Base-by-base conservation (phyloP, 2,888 invertebrate genomes). In the Phorcus lineatus region DNA sequence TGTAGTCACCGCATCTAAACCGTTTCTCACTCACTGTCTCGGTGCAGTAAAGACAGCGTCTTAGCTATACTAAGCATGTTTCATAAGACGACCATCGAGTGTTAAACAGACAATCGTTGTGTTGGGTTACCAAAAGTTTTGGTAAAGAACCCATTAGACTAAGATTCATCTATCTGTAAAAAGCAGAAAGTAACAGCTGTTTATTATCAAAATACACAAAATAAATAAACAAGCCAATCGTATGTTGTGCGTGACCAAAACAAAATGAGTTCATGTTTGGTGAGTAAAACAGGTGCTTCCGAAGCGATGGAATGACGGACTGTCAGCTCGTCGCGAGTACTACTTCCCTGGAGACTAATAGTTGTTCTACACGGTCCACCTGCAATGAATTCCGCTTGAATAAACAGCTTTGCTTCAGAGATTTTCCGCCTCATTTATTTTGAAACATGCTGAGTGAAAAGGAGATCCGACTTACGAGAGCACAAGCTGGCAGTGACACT, bases 361-460 rank as follows among this genome's bases (percentile, higher is more conserved):
- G 57, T 36, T 70, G 70, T 31, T 70, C 16, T 31, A 24, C 70
- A 19, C 31, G 16, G 19, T 36, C 31, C 40, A 36, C 31, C 19
- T 36, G 40, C 70, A 70, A 70, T 70, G 70, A 70, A 70, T 36
- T 36, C 70, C 70, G 70, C 70, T n/a, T 70, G 70, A 40, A 70
- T 70, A 70, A 70, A 70, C 70, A 70, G 70, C 70, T 36, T 40
- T 70, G 70, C 31, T 70, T 36, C 70, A 36, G 31, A 31, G 13
- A 70, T 70, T 70, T 70, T 70, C 70, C 40, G 70, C 31, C 28
- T 70, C 70, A 70, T 70, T 70, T 70, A 70, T 19, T 70, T 70
- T 70, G 70, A 70, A 70, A 70, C 70, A 31, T 70, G 70, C 40
- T 70, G n/a, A 7, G 70, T 17, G 70, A 3, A n/a, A 40, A 40